Conservation (phyloP, 2,888 invertebrate species). For the Fragum whitleyi region DNA sequence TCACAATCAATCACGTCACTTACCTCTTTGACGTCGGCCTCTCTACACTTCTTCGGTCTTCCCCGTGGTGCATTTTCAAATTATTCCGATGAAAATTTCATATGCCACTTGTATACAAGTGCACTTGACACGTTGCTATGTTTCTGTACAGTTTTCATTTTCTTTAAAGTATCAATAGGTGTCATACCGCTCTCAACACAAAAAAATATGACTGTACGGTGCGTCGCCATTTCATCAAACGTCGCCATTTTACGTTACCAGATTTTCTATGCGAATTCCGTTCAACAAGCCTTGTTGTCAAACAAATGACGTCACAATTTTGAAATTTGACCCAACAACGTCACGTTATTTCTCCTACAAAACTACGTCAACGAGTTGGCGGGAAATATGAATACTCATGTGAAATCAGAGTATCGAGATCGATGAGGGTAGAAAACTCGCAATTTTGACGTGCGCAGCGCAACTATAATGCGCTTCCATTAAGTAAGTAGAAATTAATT, state of each 20-base stretch:
- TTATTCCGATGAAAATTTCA: neutral
- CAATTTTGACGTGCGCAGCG: neutral
- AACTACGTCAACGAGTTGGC: too few relatives aligned
- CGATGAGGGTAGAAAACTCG: neutral
- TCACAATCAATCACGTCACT: too few relatives aligned
- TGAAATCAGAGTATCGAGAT: neutral
- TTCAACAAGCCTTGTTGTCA: neutral
- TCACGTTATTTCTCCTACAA: too few relatives aligned
- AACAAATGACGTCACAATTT: neutral
- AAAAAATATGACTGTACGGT: neutral
- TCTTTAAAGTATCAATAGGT: neutral
- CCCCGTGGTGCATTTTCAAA: too few relatives aligned
- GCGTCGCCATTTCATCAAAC: neutral
- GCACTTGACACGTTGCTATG: neutral
- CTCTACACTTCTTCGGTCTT: too few relatives aligned
- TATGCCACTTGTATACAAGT: neutral
- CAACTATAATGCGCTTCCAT: neutral
- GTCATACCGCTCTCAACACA: neutral
- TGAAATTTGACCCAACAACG: neutral
- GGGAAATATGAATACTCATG: too few relatives aligned
- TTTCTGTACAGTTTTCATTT: too few relatives aligned
- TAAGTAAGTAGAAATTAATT: too few relatives aligned
- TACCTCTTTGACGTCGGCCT: too few relatives aligned
- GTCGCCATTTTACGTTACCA: too few relatives aligned
- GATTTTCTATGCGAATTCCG: neutral